A percentile compares a stretch with the other conserved stretches of the same genome.
Conservation (phyloP, 2,113 vertebrate species). For the Takifugu bimaculatus region DNA sequence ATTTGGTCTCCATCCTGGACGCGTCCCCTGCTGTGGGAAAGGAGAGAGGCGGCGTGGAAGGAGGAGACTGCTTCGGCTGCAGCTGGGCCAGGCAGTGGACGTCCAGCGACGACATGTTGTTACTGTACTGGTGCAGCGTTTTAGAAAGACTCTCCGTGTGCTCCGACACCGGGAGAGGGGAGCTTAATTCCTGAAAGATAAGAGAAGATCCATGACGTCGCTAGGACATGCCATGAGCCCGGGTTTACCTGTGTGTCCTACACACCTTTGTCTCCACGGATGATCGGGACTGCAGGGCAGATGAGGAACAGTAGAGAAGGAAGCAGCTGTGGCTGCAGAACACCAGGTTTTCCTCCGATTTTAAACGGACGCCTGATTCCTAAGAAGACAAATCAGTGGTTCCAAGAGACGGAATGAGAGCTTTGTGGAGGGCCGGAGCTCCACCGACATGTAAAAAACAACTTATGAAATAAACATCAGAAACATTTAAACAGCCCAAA, state of each 20-base stretch:
- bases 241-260: not conserved
- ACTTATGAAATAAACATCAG: constrained; percentile 41
- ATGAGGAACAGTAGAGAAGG: constrained; percentile 81
- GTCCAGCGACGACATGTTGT: constrained; percentile 90
- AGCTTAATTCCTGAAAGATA: constrained; percentile 70
- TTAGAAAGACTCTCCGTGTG: constrained; percentile 78
- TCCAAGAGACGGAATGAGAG: constrained; percentile 56
- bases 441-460: constrained; percentile 22
- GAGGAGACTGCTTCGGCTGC: constrained; percentile 82
- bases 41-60: constrained; percentile 77
- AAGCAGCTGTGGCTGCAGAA: constrained; percentile 98
- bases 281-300: constrained; percentile 57
- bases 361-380: constrained; percentile 70
- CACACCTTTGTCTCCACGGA: constrained; percentile 66
- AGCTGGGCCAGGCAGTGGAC: constrained; percentile 91
- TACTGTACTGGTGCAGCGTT: constrained; percentile 88
- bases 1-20: constrained; percentile 80
- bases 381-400: constrained; percentile 28
- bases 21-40: constrained; percentile 78
- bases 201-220: constrained; percentile 5
- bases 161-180: constrained; percentile 71
- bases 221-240: not conserved
- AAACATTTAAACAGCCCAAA: constrained; percentile 43
- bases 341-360: constrained; percentile 81
- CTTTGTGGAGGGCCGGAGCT: constrained; percentile 20